A percentile compares a stretch with the other conserved stretches of the same genome.
These are phyloP conservation scores for Bicyclus anynana DNA, from an alignment of 1,140 invertebrate genomes.

Conservation along the genomic window DNA sequence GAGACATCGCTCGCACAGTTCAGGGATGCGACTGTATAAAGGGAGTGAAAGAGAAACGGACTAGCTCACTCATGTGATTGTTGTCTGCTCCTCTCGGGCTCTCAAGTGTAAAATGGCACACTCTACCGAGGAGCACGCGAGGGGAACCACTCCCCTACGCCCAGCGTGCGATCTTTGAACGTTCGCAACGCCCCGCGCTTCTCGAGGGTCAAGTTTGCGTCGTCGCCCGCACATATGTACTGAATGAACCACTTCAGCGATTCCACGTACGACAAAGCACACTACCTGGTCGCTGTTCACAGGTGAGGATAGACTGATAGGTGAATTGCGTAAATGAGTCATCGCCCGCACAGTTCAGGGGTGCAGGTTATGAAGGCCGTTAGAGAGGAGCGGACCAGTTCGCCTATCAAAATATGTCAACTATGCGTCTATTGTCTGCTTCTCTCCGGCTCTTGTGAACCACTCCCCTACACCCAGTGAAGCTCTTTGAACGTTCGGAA, in stretches of 20 bases:
- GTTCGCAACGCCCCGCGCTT: constrained; percentile 3
- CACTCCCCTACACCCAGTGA: neutral
- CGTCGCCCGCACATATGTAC: constrained; percentile 14
- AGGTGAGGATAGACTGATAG: constrained; percentile 6
- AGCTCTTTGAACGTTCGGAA: neutral
- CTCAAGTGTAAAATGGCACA: neutral
- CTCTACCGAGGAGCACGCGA: constrained; percentile 4
- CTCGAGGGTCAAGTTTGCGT: constrained; percentile 8
- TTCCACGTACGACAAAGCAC: neutral
- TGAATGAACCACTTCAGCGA: neutral
- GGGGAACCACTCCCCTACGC: neutral
- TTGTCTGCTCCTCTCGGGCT: too few species aligned
- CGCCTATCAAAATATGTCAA: too few species aligned
- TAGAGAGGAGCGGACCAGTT: too few species aligned
- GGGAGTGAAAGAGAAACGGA: too few species aligned
- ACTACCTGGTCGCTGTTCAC: constrained; percentile 27
- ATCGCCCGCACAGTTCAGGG: too few species aligned
- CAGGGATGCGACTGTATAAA: too few species aligned
- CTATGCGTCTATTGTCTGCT: too few species aligned
- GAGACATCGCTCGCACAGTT: too few species aligned
- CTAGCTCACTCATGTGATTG: too few species aligned
- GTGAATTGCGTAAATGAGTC: too few species aligned
- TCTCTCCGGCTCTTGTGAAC: too few species aligned
- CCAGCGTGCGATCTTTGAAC: neutral
- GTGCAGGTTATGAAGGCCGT: too few species aligned